Evolutionary conservation across 2,113 vertebrate species (phyloP).

Genomic region (Lepus europaeus): DNA sequence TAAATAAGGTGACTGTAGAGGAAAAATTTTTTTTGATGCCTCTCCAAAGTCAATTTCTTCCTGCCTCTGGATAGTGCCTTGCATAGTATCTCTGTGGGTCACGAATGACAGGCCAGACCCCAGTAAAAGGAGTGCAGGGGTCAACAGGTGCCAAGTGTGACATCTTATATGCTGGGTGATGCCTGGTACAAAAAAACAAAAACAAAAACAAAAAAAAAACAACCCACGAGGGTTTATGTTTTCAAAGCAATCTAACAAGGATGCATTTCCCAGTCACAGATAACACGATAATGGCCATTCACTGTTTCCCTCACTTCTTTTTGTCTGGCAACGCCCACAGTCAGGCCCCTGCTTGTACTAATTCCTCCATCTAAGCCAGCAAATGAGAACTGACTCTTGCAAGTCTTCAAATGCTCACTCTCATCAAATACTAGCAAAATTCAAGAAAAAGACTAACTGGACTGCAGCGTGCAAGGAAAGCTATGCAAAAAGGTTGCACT

Average conservation of each 20-base stretch:
- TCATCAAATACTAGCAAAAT: neutral
- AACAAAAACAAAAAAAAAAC: neutral
- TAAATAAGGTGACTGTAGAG: neutral
- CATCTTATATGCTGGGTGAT: neutral
- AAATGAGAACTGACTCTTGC: neutral
- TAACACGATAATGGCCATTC: neutral
- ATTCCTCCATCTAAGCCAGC: neutral
- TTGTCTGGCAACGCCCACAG: neutral
- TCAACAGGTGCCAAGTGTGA: neutral
- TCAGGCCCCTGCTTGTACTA: neutral
- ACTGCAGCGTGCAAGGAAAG: neutral
- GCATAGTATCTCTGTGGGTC: neutral
- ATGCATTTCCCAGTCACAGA: neutral
- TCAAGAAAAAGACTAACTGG: neutral
- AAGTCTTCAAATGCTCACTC: neutral
- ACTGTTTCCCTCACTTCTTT: neutral
- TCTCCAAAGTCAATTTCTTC: slow-evolving; percentile 64
- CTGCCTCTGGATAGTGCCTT: slow-evolving; percentile 12
- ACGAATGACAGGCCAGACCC: slow-evolving; percentile 22
- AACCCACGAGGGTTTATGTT: neutral
- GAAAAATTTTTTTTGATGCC: slow-evolving; percentile 6
- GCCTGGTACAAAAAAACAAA: neutral
- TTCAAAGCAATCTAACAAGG: neutral
- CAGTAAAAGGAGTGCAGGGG: neutral
- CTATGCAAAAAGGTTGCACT: neutral